phyloP scores from a whole-genome alignment of 2,113 vertebrate species.

The Strix aluco region DNA sequence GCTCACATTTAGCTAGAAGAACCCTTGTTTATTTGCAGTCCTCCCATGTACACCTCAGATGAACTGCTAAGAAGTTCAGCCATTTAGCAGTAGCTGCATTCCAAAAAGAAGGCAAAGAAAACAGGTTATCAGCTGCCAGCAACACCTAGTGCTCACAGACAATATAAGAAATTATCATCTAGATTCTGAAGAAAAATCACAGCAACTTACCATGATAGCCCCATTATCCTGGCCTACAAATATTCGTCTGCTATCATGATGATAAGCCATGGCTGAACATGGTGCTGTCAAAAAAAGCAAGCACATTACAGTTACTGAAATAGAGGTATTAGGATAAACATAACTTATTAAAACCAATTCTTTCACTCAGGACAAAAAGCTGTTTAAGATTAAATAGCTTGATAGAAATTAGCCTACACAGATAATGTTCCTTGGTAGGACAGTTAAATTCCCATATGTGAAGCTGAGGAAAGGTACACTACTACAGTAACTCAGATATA shows the following conservation, averaged over 20 bases:
- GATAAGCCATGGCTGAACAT: conserved; percentile 92
- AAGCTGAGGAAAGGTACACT: neutral
- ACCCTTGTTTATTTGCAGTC: neutral
- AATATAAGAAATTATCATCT: neutral
- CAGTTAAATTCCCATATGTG: neutral
- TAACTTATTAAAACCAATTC: neutral
- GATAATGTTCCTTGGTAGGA: neutral
- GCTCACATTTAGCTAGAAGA: neutral
- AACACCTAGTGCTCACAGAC: neutral
- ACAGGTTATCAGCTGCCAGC: neutral
- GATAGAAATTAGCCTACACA: neutral
- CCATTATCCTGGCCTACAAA: conserved; percentile 98
- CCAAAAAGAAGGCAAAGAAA: neutral
- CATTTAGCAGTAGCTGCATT: neutral
- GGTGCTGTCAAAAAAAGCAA: conserved; percentile 79
- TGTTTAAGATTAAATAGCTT: neutral
- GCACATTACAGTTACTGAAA: neutral
- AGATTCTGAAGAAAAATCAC: neutral
- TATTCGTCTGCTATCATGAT: conserved; percentile 93
- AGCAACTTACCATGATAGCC: conserved; percentile 87
- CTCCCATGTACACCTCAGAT: neutral
- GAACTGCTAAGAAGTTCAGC: neutral
- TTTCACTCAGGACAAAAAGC: neutral
- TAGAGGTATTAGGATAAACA: neutral
- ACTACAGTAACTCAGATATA: neutral